Conservation (phyloP, 2,797 vertebrate genomes). For the Triplophysa bombifrons region DNA sequence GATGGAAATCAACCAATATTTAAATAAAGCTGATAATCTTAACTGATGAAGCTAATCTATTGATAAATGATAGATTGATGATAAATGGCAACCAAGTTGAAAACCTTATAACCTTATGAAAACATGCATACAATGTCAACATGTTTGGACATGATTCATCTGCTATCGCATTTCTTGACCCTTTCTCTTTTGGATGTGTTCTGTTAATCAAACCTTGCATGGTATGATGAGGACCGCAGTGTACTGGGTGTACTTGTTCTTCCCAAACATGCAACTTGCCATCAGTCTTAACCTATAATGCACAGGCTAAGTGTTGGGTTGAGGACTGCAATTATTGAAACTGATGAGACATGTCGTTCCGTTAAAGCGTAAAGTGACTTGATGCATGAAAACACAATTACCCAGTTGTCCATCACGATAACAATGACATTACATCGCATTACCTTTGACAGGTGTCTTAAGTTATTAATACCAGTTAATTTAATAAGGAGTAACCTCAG, state of each 20-base stretch:
- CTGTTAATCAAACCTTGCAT: neutral
- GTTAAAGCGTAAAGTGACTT: slow-evolving; percentile 17
- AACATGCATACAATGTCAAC: neutral
- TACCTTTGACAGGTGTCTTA: slow-evolving; percentile 36
- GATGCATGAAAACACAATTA: slow-evolving; percentile 20
- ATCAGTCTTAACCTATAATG: slow-evolving; percentile 27
- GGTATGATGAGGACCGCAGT: neutral
- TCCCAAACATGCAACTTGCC: neutral
- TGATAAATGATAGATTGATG: neutral
- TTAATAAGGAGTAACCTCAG: slow-evolving; percentile 32
- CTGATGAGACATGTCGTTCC: slow-evolving; percentile 26
- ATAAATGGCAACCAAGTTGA: neutral
- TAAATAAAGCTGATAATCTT: neutral
- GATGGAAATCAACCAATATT: neutral
- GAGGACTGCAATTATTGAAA: slow-evolving; percentile 25
- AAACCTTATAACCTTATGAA: neutral
- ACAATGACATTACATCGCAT: slow-evolving; percentile 33
- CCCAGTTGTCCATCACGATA: slow-evolving; percentile 20
- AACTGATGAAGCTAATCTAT: neutral
- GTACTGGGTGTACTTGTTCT: slow-evolving; percentile 3
- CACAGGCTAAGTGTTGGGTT: slow-evolving; percentile 18
- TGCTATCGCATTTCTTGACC: neutral
- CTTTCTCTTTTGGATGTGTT: neutral
- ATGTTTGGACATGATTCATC: neutral
- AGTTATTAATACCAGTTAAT: slow-evolving; percentile 41